These are phyloP conservation scores for Asbolus verrucosus DNA, from an alignment of 1,140 invertebrate species.

Conservation along the genomic window DNA sequence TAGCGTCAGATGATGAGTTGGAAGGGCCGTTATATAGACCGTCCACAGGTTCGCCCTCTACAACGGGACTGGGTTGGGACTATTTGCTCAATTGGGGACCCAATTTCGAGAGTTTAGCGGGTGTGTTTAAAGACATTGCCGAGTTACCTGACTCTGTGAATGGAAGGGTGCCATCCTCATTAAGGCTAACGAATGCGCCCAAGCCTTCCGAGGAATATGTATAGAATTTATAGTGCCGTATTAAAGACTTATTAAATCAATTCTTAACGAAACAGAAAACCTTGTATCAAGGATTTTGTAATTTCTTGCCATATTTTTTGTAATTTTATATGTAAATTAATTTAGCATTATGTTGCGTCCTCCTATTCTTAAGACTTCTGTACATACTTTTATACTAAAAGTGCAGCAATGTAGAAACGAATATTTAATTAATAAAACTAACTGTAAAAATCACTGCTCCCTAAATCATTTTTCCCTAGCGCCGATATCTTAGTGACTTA, in stretches of 20 bases:
- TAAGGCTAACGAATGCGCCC: conserved; percentile 76
- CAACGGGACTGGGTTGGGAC: conserved; percentile 87
- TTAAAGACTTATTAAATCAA: conserved; percentile 44
- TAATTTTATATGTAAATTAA: conserved; percentile 55
- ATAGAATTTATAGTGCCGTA: conserved; percentile 61
- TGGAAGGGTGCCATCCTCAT: conserved; percentile 72
- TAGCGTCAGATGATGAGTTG: conserved; percentile 92
- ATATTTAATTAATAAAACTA: conserved; percentile 50
- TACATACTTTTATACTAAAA: conserved; percentile 46
- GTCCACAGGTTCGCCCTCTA: conserved; percentile 80
- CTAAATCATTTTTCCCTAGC: not conserved
- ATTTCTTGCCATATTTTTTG: conserved; percentile 63
- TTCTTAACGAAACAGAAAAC: conserved; percentile 47
- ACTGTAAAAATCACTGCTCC: conserved; percentile 31
- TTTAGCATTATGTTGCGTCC: conserved; percentile 21
- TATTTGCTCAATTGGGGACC: conserved; percentile 96
- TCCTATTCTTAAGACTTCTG: conserved; percentile 40
- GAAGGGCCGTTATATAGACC: conserved; percentile 80
- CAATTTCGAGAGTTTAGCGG: conserved; percentile 94
- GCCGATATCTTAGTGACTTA: no score
- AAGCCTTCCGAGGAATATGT: conserved; percentile 87
- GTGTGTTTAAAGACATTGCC: conserved; percentile 96
- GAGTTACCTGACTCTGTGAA: conserved; percentile 87
- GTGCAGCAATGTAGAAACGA: conserved; percentile 41
- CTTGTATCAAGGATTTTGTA: conserved; percentile 63